Evolutionary conservation across 2,888 invertebrate genomes (phyloP).

Genomic region (Torymus auratus): DNA sequence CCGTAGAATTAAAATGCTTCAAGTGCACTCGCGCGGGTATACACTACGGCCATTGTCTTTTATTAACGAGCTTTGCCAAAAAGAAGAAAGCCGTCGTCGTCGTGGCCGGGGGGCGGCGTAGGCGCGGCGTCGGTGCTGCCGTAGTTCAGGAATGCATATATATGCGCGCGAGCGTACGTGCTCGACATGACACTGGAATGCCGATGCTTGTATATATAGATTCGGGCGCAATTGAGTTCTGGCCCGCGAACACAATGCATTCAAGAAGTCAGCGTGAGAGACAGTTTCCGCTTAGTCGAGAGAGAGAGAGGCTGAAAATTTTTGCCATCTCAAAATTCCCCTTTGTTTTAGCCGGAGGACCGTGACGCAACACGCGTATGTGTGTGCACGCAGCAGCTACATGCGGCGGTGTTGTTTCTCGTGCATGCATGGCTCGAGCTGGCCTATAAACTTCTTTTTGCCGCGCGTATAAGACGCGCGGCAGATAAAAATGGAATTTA

Average conservation of each 20-base stretch:
- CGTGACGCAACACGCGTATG: too few species aligned
- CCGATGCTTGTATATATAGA: conserved; percentile 12
- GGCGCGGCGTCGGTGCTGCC: too few species aligned
- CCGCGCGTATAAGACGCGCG: too few species aligned
- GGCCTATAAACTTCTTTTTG: too few species aligned
- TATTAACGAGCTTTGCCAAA: conserved; percentile 46
- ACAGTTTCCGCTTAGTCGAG: conserved; percentile 39
- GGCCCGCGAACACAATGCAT: conserved; percentile 26
- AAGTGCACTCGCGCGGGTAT: neutral
- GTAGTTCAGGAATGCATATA: too few species aligned
- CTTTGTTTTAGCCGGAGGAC: conserved; percentile 30
- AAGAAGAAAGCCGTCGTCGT: conserved; percentile 19
- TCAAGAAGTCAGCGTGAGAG: conserved; percentile 18
- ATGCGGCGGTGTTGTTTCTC: too few species aligned
- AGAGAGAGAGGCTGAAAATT: conserved; percentile 2
- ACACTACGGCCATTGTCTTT: conserved; percentile 34
- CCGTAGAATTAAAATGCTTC: too few species aligned
- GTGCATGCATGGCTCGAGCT: too few species aligned
- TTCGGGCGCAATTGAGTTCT: conserved; percentile 27
- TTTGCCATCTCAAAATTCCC: conserved; percentile 32
- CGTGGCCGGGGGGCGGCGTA: neutral
- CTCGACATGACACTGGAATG: conserved; percentile 34
- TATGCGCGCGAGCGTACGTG: neutral
- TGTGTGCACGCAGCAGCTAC: too few species aligned
- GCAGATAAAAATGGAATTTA: too few species aligned